Base-by-base conservation (phyloP, 2,113 vertebrate genomes). In the Pseudorasbora parva region DNA sequence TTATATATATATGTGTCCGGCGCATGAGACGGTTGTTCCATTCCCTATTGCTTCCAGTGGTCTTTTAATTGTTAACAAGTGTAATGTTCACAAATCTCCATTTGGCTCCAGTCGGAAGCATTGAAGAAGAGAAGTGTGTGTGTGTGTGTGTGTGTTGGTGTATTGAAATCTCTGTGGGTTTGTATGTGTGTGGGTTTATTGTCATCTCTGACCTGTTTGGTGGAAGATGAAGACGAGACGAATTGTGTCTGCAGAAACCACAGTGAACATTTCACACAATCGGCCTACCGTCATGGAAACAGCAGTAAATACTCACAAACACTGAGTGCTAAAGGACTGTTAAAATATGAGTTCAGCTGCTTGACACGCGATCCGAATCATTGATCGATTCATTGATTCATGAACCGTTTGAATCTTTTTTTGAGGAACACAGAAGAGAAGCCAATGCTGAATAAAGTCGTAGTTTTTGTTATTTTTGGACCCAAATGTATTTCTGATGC, bases 241-340 rank as follows among this genome's bases (percentile, higher is more conserved):
- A 23, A 19, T 37, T 37, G 4, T 21, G 6, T 47, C 69, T 72
- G 47, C 72, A 11, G 72, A 74, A 74, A 51, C 45, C 72, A 1
- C 45, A 51, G 43, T 49, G 12, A 49, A 73, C 11, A 15, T 30
- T 74, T 74, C 23, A 74, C 71, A 74, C 30, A 30, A n/a, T n/a
- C n/a, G n/a, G n/a, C n/a, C n/a, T n/a, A n/a, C n/a, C n/a, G n/a
- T n/a, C n/a, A n/a, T n/a, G n/a, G n/a, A n/a, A n/a, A n/a, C n/a
- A n/a, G n/a, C n/a, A n/a, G n/a, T n/a, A n/a, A 73, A 49, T 45
- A 72, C 69, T 72, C 69, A 23, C 51, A 69, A 9, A 41, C 33
- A 43, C 68, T 15, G 30, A 17, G 7, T 1, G n/a, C n/a, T n/a
- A n/a, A n/a, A n/a, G n/a, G n/a, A n/a, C 64, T 10, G 25, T 17